phyloP scores from a whole-genome alignment of 2,888 invertebrate species.

The Pinctada fucata region DNA sequence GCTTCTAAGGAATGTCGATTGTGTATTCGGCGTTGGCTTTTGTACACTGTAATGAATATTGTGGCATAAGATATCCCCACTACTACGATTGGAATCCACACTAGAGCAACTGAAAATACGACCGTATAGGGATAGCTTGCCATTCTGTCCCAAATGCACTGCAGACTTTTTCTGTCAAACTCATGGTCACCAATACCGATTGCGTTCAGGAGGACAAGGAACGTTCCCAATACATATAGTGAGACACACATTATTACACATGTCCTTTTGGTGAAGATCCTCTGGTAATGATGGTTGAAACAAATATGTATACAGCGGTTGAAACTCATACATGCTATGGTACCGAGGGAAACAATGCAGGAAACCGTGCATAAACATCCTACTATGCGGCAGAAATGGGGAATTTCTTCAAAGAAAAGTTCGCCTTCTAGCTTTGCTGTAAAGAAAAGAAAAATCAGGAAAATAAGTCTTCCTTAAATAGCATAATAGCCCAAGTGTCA shows the following conservation, averaged over 20 bases:
- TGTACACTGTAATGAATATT: constrained; percentile 50
- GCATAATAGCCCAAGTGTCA: too few species aligned
- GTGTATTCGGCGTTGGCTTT: constrained; percentile 31
- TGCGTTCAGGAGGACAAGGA: constrained; percentile 54
- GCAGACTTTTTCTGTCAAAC: constrained; percentile 59
- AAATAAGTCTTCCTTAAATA: not conserved
- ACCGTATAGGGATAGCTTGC: constrained; percentile 60
- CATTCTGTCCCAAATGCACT: constrained; percentile 66
- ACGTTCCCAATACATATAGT: constrained; percentile 53
- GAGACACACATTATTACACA: constrained; percentile 51
- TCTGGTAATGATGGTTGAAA: constrained; percentile 47
- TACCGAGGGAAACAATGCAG: constrained; percentile 61
- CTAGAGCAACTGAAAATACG: constrained; percentile 56
- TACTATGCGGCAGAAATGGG: constrained; percentile 59
- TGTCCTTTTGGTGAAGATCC: constrained; percentile 51
- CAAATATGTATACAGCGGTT: constrained; percentile 65
- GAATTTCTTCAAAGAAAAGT: constrained; percentile 53
- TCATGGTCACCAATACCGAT: constrained; percentile 58
- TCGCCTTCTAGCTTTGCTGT: constrained; percentile 64
- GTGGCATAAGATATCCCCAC: constrained; percentile 55
- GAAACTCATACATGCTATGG: constrained; percentile 61
- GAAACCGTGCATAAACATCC: constrained; percentile 62
- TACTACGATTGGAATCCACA: constrained; percentile 59
- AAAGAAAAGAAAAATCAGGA: constrained; percentile 29
- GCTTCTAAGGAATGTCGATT: not conserved